Conservation (phyloP, 1,140 invertebrate species). For the Probaryconus sp. region DNA sequence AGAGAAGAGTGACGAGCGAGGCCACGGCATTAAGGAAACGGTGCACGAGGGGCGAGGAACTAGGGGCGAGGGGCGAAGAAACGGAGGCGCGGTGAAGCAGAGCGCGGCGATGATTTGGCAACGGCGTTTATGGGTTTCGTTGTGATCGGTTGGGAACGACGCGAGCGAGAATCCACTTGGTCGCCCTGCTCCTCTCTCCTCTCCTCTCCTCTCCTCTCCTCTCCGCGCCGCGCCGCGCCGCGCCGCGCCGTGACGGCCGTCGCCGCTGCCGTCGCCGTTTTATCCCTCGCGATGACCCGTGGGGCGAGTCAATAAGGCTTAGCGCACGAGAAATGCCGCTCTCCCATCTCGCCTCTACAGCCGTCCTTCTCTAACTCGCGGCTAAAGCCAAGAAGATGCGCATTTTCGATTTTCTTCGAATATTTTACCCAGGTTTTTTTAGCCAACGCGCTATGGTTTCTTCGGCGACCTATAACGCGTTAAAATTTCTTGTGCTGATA, state of each 20-base stretch:
- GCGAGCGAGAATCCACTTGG: constrained; percentile 42
- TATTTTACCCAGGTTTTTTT: constrained; percentile 4
- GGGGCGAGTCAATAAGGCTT: constrained; percentile 66
- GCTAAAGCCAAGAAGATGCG: constrained; percentile 1
- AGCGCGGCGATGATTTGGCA: constrained; percentile 72
- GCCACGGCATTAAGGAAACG: constrained; percentile 45
- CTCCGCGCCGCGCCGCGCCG: constrained; percentile 25
- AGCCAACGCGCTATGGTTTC: constrained; percentile 5
- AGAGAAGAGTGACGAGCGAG: constrained; percentile 58
- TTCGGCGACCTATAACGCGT: no score
- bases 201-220: constrained; percentile 13
- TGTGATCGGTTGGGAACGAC: constrained; percentile 63
- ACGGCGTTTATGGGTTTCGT: constrained; percentile 74
- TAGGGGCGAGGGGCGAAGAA: constrained; percentile 22
- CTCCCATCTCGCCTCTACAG: constrained; percentile 23
- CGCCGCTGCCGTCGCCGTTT: constrained; percentile 36
- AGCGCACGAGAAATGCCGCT: constrained; percentile 48
- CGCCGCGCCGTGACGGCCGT: constrained; percentile 22
- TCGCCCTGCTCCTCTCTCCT: constrained; percentile 18
- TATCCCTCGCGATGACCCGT: constrained; percentile 65
- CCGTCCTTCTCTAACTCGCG: constrained; percentile 16
- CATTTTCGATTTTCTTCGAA: constrained; percentile 24
- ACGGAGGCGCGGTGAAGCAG: constrained; percentile 30
- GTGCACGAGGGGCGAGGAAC: constrained; percentile 32
- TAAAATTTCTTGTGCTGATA: no score